phyloP scores from a whole-genome alignment of 1,140 invertebrate species.

The Aphidius ervi region DNA sequence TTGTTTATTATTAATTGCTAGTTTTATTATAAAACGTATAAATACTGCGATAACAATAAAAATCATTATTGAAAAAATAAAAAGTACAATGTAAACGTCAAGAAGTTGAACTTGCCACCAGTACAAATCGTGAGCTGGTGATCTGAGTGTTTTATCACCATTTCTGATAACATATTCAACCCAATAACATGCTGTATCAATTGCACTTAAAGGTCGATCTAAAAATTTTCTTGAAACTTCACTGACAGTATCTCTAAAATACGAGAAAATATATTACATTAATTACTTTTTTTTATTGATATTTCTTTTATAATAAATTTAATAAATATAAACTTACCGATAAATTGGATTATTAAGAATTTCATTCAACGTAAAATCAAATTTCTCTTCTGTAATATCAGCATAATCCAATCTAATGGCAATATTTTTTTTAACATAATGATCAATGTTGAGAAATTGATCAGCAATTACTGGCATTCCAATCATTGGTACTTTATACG shows the following conservation, averaged over 20 bases:
- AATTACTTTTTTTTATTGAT: background rate
- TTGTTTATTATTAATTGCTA: background rate
- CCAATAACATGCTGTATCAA: conserved; percentile 58
- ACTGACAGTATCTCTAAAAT: conserved; percentile 26
- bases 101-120: conserved; percentile 53
- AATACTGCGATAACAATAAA: background rate
- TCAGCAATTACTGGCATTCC: conserved; percentile 69
- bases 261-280: conserved; percentile 7
- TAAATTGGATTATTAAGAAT: conserved; percentile 38
- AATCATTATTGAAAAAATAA: background rate
- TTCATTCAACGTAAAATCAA: conserved; percentile 33
- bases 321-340: conserved; percentile 27
- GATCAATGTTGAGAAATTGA: conserved; percentile 58
- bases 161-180: conserved; percentile 58
- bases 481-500: conserved; percentile 69
- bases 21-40: conserved; percentile 9
- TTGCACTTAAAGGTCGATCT: conserved; percentile 48
- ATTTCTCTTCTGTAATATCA: conserved; percentile 34
- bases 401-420: conserved; percentile 34
- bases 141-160: conserved; percentile 48
- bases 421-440: conserved; percentile 33
- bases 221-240: conserved; percentile 30
- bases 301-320: background rate
- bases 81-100: conserved; percentile 33
- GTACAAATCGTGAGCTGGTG: conserved; percentile 38